phyloP scores from a whole-genome alignment of 1,140 invertebrate genomes.

The Drosophila pseudoananassae region DNA sequence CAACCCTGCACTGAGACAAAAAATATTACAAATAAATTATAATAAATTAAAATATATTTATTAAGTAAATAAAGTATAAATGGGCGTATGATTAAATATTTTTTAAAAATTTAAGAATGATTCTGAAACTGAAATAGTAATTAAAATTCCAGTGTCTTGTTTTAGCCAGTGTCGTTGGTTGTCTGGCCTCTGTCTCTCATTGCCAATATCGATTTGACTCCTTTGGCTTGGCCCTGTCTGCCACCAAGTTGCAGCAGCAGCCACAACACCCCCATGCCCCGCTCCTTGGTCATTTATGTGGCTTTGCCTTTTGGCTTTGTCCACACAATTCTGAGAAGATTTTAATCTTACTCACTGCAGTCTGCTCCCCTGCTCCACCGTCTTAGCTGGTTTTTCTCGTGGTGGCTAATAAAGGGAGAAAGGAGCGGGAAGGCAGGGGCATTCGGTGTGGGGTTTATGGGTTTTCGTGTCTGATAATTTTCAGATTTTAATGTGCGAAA shows the following conservation, averaged over 20 bases:
- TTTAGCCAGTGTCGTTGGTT: slow-evolving; percentile 23
- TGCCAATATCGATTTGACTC: slow-evolving; percentile 69
- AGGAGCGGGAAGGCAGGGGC: slow-evolving; percentile 22
- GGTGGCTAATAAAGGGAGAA: too few relatives aligned
- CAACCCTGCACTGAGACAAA: slow-evolving; percentile 7
- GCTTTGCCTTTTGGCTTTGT: slow-evolving; percentile 70
- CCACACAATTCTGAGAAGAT: slow-evolving; percentile 78
- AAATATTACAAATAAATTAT: neutral
- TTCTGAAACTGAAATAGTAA: neutral
- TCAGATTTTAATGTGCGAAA: slow-evolving; percentile 84
- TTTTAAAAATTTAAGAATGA: neutral
- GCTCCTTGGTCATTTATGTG: slow-evolving; percentile 64
- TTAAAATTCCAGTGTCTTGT: neutral
- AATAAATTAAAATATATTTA: neutral
- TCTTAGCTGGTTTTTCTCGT: slow-evolving; percentile 12
- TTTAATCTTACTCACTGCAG: slow-evolving; percentile 79
- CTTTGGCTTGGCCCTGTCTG: slow-evolving; percentile 33
- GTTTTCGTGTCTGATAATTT: slow-evolving; percentile 83
- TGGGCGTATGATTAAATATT: neutral
- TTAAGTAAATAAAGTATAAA: neutral
- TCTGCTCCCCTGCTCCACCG: slow-evolving; percentile 7
- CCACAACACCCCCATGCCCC: neutral
- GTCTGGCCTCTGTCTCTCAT: slow-evolving; percentile 43
- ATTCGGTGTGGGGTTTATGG: slow-evolving; percentile 81
- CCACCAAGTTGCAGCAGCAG: slow-evolving; percentile 37